Conservation (phyloP, 2,888 invertebrate genomes). For the Pristionchus entomophagus region DNA sequence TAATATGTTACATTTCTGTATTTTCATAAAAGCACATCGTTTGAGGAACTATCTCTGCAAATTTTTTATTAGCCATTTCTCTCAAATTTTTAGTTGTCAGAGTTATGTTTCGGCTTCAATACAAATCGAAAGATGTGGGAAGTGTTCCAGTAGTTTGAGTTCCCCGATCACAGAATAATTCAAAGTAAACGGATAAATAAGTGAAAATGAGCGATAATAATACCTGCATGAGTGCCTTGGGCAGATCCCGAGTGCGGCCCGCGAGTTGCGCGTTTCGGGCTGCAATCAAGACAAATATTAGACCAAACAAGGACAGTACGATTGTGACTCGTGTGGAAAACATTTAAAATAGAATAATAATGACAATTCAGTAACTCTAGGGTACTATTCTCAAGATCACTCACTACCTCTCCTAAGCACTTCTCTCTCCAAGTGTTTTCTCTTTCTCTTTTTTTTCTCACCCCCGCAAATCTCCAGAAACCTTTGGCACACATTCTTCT, state of each 20-base stretch:
- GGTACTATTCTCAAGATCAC: not conserved
- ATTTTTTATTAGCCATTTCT: too few species aligned
- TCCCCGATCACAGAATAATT: too few species aligned
- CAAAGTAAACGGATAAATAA: too few species aligned
- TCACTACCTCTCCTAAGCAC: not conserved
- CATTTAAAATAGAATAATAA: not conserved
- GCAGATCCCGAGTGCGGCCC: slow-evolving; percentile 1
- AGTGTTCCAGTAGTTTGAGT: not conserved
- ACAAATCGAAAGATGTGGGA: too few species aligned
- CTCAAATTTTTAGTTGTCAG: too few species aligned
- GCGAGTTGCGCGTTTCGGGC: slow-evolving; percentile 48
- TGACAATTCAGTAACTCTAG: not conserved
- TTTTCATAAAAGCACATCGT: too few species aligned
- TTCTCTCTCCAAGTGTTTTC: not conserved
- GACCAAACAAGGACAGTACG: too few species aligned
- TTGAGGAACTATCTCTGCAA: too few species aligned
- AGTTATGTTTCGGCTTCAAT: too few species aligned
- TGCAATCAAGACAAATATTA: not conserved
- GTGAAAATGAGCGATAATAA: too few species aligned
- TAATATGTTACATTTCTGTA: too few species aligned
- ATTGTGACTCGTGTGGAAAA: not conserved
- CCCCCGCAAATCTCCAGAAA: not conserved
- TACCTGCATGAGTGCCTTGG: slow-evolving; percentile 42
- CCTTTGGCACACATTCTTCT: not conserved
- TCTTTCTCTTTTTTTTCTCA: not conserved